Evolutionary conservation across 2,797 vertebrate genomes (phyloP).

Genomic region (Carduelis carduelis): DNA sequence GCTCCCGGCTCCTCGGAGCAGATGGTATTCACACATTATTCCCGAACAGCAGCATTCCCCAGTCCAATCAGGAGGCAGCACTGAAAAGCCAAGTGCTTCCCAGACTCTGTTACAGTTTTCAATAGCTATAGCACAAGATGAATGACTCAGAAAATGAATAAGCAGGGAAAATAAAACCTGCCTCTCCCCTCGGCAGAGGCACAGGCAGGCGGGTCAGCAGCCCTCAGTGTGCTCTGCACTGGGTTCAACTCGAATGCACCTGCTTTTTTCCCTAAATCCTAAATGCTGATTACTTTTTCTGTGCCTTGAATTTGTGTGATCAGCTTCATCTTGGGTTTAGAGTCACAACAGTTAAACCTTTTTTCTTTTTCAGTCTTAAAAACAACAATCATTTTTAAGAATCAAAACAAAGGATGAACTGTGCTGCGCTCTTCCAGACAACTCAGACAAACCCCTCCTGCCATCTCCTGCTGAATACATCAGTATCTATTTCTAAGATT

Average conservation of each 20-base stretch:
- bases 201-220: background rate
- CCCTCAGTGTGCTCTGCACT: background rate
- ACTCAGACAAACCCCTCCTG: background rate
- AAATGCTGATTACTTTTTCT: background rate
- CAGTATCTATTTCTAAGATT: background rate
- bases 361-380: background rate
- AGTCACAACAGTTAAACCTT: background rate
- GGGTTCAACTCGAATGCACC: background rate
- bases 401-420: background rate
- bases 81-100: constrained; percentile 82
- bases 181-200: background rate
- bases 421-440: background rate
- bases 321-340: background rate
- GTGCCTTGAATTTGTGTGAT: background rate
- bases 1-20: constrained; percentile 68
- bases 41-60: constrained; percentile 68
- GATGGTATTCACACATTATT: constrained; percentile 76
- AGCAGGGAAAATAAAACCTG: constrained; percentile 59
- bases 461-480: background rate
- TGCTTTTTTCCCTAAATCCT: background rate
- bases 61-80: constrained; percentile 59
- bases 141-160: constrained; percentile 73
- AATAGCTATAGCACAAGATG: constrained; percentile 68
- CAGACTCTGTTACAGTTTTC: constrained; percentile 65
- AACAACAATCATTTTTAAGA: background rate